Base-by-base conservation (phyloP, 2,888 invertebrate genomes). In the Lottia scabra region DNA sequence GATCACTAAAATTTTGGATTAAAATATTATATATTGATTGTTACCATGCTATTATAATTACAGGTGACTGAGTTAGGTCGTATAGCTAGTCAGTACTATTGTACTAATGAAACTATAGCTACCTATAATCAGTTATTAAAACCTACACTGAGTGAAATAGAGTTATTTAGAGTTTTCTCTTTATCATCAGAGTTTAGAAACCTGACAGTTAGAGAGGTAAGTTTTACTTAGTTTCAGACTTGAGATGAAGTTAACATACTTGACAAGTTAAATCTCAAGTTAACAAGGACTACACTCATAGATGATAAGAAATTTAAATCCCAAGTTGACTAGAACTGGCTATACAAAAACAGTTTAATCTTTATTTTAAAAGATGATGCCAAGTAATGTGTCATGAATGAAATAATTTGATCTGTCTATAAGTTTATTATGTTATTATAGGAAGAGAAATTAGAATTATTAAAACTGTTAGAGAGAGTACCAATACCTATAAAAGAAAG, bases 401-500 rank as follows among this genome's bases (percentile, higher is more conserved):
- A n/a, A n/a, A n/a, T n/a, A n/a, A n/a, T n/a, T n/a, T n/a, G n/a
- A n/a, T n/a, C n/a, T n/a, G n/a, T n/a, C n/a, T n/a, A n/a, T n/a
- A n/a, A n/a, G n/a, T n/a, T n/a, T n/a, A 38, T 66, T 45, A 63
- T 23, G 69, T 46, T 73, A 68, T 73, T 88, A 12, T 85, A 91
- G 88, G 99, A 99, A 88, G 99, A 99, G 91, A 99, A 99, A 85
- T 88, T 98, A 74, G 99, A 99, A 90, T 90, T 99, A 78, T 95
- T 97, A 83, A 99, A 99, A 89, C 91, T 99, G n/a, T 94, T 96
- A 92, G 94, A 94, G 82, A 92, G 98, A 85, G 99, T 99, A 0
- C 99, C 99, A 0, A 98, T 99, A 74, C 99, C 99, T 0, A 98
- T 99, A 81, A 99, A 99, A 87, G 99, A 99, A 90, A 95, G 95